Base-by-base conservation (phyloP, 64 coral and sea anemone species). In the Cladopsammia gracilis region DNA sequence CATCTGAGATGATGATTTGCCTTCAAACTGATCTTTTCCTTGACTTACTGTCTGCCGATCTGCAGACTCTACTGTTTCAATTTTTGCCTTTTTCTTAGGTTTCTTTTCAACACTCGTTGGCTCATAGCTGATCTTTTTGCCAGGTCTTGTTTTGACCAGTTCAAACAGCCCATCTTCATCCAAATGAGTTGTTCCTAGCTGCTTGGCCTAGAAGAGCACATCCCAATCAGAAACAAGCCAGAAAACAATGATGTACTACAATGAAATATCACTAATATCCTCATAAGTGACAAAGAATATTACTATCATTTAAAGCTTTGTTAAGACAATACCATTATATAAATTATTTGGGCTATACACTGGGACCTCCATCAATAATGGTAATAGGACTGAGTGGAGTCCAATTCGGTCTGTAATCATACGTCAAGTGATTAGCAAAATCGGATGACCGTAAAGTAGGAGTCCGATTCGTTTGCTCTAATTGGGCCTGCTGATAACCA, bases 101-200 rank as follows among this genome's bases (percentile, higher is more conserved):
- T 64, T 94, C 49, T 98, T 84, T 57, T 76, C 77, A 56, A 12
- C 2, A 3, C 20, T 19, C 25, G 77, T 14, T 60, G 46, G 51
- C 9, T 93, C 86, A 86, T 81, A 70, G n/a, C 48, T 64, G 9
- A 68, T 58, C 20, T 89, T 93, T 62, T 96, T 96, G 10, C 95
- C 95, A 66, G 95, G 87, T 85, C 19, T 88, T 46, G 48, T 90
- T 57, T 86, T 79, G 26, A 98, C 76, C 52, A 98, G 48, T 20
- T 98, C 75, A 88, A 95, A 91, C 10, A 98, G 85, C 42, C 71
- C 96, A 90, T 98, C 96, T 66, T 98, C 96, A 65, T 91, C 81
- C 23, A 98, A 76, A 42, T 56, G 76, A 45, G 92, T 95, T n/a
- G 96, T 98, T 16, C 90, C 93, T 5, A 90, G 22, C 20, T 86